A percentile compares a stretch with the other conserved stretches of the same genome.
Conservation (phyloP, 53 echinoderm and acorn worm genomes). For the Henricia sp. region DNA sequence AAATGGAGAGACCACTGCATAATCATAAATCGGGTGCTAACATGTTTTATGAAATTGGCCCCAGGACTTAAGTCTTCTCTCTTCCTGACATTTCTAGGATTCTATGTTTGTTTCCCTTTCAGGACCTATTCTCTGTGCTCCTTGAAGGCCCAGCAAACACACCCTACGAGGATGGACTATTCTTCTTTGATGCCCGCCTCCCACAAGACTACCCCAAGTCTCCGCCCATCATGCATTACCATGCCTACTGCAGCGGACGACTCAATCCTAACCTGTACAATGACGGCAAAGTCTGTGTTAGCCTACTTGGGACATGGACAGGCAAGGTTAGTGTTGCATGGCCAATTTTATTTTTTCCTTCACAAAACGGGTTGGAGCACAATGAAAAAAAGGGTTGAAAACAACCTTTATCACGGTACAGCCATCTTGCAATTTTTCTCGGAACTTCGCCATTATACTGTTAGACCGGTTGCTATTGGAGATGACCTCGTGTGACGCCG, state of each 20-base stretch:
- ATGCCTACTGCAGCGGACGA: constrained; percentile 85
- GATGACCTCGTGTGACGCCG: no score
- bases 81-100: neutral
- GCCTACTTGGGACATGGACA: constrained; percentile 96
- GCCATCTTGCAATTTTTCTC: no score
- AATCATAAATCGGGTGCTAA: no score
- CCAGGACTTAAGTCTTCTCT: no score
- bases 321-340: constrained; percentile 90
- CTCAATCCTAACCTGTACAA: constrained; percentile 97
- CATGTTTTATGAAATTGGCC: no score
- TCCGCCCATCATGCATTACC: constrained; percentile 91
- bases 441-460: no score
- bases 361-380: no score
- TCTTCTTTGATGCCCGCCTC: constrained; percentile 91
- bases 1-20: no score
- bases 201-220: constrained; percentile 90
- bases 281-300: constrained; percentile 95
- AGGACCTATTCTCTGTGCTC: constrained; percentile 95
- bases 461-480: no score
- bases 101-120: neutral
- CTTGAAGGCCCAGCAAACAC: constrained; percentile 91
- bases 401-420: no score
- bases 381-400: no score
- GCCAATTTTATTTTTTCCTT: no score
- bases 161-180: constrained; percentile 94